Base-by-base conservation (phyloP, 2,113 vertebrate species). In the Eleginops maclovinus region DNA sequence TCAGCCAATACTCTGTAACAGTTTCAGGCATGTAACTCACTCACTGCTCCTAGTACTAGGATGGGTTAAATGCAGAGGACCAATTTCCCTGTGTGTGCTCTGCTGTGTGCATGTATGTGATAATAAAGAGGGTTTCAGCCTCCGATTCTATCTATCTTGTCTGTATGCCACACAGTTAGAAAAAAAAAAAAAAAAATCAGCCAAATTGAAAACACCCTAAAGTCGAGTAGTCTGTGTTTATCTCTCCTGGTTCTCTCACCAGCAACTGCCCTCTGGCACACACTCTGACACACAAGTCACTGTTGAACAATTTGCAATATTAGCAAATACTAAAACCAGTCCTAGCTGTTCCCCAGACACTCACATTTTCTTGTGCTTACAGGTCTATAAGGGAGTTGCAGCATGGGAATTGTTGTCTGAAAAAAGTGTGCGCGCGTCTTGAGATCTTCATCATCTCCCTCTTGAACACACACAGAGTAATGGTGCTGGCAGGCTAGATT, bases 1-100 rank as follows among this genome's bases (percentile, higher is more conserved):
- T 91, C 72, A 82, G 68, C 91, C 89, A 93, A 87, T 91, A 26
- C 26, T 61, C 50, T 60, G 14, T 61, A 63, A 54, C 56, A 53
- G 36, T 10, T 56, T 17, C 1, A 22, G n/a, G 46, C 68, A 15
- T 68, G 60, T 72, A 56, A 19, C 53, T 49, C 43, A 63, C n/a
- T n/a, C n/a, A n/a, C n/a, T n/a, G n/a, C n/a, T n/a, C n/a, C n/a
- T n/a, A n/a, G n/a, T n/a, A n/a, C n/a, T n/a, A n/a, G n/a, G n/a
- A n/a, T n/a, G n/a, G n/a, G n/a, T n/a, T n/a, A n/a, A n/a, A n/a
- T n/a, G n/a, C n/a, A n/a, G n/a, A n/a, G n/a, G n/a, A n/a, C n/a
- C n/a, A n/a, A n/a, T n/a, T n/a, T n/a, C n/a, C n/a, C n/a, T n/a
- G n/a, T n/a, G n/a, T n/a, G n/a, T n/a, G n/a, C n/a, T n/a, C n/a